A percentile compares a stretch with the other conserved stretches of the same genome.
These are phyloP conservation scores for Coccyzus lansbergi DNA, from an alignment of 2,797 vertebrate genomes.

Conservation along the genomic window DNA sequence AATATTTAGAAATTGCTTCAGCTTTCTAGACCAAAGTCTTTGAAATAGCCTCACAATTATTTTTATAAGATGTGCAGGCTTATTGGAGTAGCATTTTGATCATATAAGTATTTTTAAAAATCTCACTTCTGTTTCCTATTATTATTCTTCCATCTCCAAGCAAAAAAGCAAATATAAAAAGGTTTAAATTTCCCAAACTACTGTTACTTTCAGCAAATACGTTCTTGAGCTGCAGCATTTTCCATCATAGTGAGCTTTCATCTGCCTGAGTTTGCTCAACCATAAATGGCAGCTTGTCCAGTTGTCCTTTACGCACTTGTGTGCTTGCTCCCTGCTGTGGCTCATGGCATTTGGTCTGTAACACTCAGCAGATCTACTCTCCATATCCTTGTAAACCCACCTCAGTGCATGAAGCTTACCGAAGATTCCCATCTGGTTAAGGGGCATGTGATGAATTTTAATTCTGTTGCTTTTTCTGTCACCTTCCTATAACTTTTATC, in stretches of 20 bases:
- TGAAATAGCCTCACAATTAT: background rate
- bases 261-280: background rate
- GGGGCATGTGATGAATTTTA: background rate
- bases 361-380: background rate
- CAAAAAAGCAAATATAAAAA: background rate
- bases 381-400: background rate
- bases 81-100: background rate
- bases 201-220: background rate
- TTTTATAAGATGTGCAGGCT: background rate
- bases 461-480: background rate
- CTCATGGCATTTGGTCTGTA: background rate
- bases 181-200: background rate
- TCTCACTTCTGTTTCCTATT: background rate
- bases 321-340: background rate
- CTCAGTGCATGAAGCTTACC: background rate
- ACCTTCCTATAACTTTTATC: background rate
- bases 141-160: background rate
- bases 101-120: background rate
- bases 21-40: background rate
- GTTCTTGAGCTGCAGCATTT: background rate
- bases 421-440: background rate
- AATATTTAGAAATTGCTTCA: constrained; percentile 7
- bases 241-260: background rate
- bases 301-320: background rate
- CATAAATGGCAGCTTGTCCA: background rate